Evolutionary conservation across 2,888 invertebrate genomes (phyloP).

Genomic region (Mycalesis mineus): DNA sequence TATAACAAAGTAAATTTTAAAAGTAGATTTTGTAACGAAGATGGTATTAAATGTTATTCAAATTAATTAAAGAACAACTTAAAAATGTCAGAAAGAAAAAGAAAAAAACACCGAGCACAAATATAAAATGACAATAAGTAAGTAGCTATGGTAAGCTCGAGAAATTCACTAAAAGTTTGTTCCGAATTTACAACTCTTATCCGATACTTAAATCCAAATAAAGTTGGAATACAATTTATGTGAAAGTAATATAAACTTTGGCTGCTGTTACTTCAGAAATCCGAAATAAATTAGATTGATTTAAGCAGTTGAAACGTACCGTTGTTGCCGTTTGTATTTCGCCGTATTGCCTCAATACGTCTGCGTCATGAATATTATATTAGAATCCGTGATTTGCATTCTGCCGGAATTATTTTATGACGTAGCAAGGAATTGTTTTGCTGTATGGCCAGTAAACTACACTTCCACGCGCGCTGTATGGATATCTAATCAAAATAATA

Average conservation of each 20-base stretch:
- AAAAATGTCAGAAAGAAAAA: too few species aligned
- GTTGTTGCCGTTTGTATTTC: conserved; percentile 21
- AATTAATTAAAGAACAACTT: too few species aligned
- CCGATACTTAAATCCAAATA: conserved; percentile 21
- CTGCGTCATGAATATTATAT: not conserved
- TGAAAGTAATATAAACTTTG: conserved; percentile 31
- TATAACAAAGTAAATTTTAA: too few species aligned
- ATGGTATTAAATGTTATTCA: too few species aligned
- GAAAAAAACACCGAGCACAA: too few species aligned
- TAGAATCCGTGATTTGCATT: not conserved
- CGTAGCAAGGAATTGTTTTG: not conserved
- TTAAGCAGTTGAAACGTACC: conserved; percentile 7
- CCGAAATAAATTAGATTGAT: conserved; percentile 22
- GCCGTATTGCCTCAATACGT: conserved; percentile 33
- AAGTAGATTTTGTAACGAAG: too few species aligned
- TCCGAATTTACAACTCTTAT: conserved; percentile 13
- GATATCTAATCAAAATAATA: too few species aligned
- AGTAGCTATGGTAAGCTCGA: not conserved
- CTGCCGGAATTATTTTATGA: not conserved
- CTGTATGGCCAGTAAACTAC: not conserved
- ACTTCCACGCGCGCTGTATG: too few species aligned
- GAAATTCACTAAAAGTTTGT: conserved; percentile 19
- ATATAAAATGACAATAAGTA: not conserved
- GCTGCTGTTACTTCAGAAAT: conserved; percentile 11
- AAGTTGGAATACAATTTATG: conserved; percentile 24